Evolutionary conservation across 92 coral and sea anemone species (phyloP).

Genomic region (Epizoanthus fatuus): DNA sequence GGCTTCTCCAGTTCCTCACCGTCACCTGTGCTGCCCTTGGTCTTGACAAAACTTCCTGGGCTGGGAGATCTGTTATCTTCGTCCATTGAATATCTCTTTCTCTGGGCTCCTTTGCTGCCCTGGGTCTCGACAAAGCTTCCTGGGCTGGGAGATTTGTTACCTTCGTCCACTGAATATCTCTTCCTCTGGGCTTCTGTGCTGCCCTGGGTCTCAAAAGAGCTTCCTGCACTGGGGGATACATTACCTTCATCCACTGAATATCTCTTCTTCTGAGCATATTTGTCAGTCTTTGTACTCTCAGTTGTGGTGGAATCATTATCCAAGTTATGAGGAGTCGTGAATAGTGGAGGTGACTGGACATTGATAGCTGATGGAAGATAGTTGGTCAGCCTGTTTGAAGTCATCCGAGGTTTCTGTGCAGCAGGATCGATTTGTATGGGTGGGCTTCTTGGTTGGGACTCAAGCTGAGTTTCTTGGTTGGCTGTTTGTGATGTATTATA

Average conservation of each 20-base stretch:
- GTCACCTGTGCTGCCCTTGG: constrained; percentile 3
- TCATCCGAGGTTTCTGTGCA: neutral
- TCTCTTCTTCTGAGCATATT: constrained; percentile 17
- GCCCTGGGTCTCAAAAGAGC: neutral
- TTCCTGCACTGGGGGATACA: neutral
- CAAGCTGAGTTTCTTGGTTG: too few species aligned
- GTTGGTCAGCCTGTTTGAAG: neutral
- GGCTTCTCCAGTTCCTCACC: constrained; percentile 57
- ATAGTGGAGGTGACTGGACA: constrained; percentile 33
- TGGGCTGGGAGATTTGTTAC: neutral
- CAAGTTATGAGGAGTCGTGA: constrained; percentile 18
- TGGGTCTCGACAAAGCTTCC: neutral
- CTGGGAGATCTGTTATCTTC: too few species aligned
- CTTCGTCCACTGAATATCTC: constrained; percentile 21
- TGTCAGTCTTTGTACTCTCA: constrained; percentile 15
- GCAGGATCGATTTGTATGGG: neutral
- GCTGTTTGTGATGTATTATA: too few species aligned
- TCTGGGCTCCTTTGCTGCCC: too few species aligned
- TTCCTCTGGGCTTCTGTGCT: neutral
- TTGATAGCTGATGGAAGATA: constrained; percentile 15
- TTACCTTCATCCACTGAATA: constrained; percentile 11
- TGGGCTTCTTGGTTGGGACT: neutral
- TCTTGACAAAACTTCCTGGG: neutral
- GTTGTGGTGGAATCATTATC: constrained; percentile 22
- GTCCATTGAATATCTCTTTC: too few species aligned